Evolutionary conservation across 2,888 invertebrate genomes (phyloP), one percentile per base, ranked within the genome.

Genomic region (Protonemura montana): DNA sequence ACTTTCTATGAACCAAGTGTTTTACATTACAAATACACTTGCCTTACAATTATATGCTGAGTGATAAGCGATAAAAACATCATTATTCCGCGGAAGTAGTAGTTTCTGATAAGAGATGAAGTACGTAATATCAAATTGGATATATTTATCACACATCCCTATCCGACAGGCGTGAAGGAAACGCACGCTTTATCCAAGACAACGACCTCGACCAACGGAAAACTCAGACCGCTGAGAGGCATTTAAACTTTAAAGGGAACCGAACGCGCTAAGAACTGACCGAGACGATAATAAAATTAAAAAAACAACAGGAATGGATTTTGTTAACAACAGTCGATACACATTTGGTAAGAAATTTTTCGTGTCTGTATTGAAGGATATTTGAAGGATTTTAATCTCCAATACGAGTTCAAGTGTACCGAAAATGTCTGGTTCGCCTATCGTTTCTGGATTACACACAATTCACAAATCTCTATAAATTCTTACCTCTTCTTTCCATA

Each of bases 401-500:
- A 41, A 41, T 41, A 41, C 41, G 41, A 41, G 41, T 41, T 41
- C 13, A 13, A 41, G n/a, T n/a, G n/a, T n/a, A n/a, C n/a, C n/a
- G n/a, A n/a, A n/a, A n/a, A n/a, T n/a, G n/a, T n/a, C n/a, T n/a
- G n/a, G n/a, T n/a, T n/a, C n/a, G n/a, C n/a, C n/a, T 35, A 35
- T 35, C 3, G 5, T 35, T 35, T 35, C 35, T 10, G 35, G 10
- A 35, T 35, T 35, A 3, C 10, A 6, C 35, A 35, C 35, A 35
- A 35, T 3, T 35, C 35, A 35, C 35, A 35, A 35, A n/a, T 10
- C 26, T 2, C 21, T 28, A 29, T 28, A 87, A 87, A 85, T 85
- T 89, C 92, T 93, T 93, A 97, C 97, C 97, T 96, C 93, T 97
- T 97, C 93, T 98, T 98, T 91, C 97, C 97, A 92, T 96, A 96